These are phyloP conservation scores for Anthonomus grandis DNA, from an alignment of 1,140 invertebrate species.

Conservation along the genomic window DNA sequence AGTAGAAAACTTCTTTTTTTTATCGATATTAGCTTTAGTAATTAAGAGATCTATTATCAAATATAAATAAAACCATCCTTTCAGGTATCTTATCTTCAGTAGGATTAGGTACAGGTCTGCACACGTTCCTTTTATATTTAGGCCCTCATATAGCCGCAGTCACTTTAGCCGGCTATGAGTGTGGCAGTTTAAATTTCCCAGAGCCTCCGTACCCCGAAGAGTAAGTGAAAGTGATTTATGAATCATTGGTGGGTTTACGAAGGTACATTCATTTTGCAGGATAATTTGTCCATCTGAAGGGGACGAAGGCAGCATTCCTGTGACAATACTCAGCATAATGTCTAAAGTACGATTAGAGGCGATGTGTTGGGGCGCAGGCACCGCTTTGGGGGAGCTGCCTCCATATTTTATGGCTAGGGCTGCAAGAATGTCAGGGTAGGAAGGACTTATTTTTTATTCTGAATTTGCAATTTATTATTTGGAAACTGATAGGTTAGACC, in stretches of 20 bases:
- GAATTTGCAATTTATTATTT: too few relatives aligned
- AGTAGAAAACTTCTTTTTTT: too few relatives aligned
- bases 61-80: too few relatives aligned
- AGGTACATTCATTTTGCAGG: constrained; percentile 47
- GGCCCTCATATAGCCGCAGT: constrained; percentile 91
- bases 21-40: too few relatives aligned
- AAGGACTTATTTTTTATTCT: neutral
- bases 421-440: constrained; percentile 68
- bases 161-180: constrained; percentile 98
- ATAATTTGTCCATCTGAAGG: constrained; percentile 72
- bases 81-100: constrained; percentile 92
- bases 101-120: constrained; percentile 94
- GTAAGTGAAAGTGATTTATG: constrained; percentile 53
- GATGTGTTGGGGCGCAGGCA: constrained; percentile 97
- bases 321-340: constrained; percentile 84
- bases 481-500: too few relatives aligned
- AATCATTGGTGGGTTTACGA: too few relatives aligned
- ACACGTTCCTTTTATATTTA: constrained; percentile 97
- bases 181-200: constrained; percentile 90
- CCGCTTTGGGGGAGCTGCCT: constrained; percentile 94
- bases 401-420: constrained; percentile 97
- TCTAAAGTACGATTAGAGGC: constrained; percentile 94
- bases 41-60: too few relatives aligned
- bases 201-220: constrained; percentile 86
- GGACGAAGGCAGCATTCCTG: constrained; percentile 53